Evolutionary conservation across 2,888 invertebrate genomes (phyloP).

Genomic region (Adela reaumurella): DNA sequence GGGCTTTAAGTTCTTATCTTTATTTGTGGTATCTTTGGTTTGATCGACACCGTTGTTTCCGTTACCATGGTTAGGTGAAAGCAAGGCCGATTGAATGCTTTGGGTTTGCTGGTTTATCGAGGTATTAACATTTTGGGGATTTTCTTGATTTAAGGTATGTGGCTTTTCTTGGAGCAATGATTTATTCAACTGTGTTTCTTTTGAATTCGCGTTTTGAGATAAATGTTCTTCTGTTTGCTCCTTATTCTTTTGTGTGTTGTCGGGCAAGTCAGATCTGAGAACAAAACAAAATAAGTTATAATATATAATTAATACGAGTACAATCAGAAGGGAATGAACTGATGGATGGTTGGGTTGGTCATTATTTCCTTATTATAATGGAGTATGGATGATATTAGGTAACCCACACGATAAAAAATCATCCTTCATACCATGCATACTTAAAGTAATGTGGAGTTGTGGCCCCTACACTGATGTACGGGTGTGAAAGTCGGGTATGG

Average conservation of each 20-base stretch:
- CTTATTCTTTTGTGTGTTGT: conserved; percentile 55
- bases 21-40: conserved; percentile 46
- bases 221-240: conserved; percentile 36
- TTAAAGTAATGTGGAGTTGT: no score
- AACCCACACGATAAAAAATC: no score
- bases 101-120: conserved; percentile 38
- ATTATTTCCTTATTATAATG: no score
- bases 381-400: no score
- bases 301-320: no score
- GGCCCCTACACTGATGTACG: no score
- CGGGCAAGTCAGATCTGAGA: conserved; percentile 62
- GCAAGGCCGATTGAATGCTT: not conserved
- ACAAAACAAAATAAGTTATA: conserved; percentile 7
- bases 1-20: conserved; percentile 6
- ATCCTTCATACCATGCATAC: no score
- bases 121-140: conserved; percentile 22
- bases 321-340: no score
- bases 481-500: no score
- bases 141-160: not conserved
- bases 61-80: conserved; percentile 18
- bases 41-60: conserved; percentile 27
- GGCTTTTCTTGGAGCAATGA: no score
- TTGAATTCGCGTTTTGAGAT: not conserved
- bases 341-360: no score
- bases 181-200: not conserved